Evolutionary conservation across 2,797 vertebrate species (phyloP), one percentile per base, ranked within the genome.

Genomic region (Anomalospiza imberbis): DNA sequence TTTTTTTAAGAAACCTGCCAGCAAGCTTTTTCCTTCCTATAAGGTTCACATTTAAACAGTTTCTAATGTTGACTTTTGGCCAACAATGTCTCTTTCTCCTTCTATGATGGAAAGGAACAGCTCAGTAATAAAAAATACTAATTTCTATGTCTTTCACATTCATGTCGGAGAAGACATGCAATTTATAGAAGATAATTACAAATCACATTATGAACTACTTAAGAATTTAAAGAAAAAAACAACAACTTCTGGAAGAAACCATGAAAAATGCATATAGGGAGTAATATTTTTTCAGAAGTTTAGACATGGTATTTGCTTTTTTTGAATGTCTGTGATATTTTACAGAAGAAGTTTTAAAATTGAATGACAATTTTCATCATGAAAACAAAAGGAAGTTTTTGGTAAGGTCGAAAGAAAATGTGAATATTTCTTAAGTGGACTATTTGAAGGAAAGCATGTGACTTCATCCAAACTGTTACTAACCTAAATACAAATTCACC

Each of bases 111-210:
- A 83, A 79, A 88, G 51, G 82, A 85, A 55, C 9, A 91, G 29
- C 34, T 95, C n/a, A n/a, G 51, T 71, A 92, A 58, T 91, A 92
- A 83, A 89, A 85, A 74, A 6, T 78, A 85, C 42, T 91, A 68
- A 88, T 92, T 89, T 89, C 31, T 54, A 3, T 82, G 61, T 87
- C 87, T 92, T 92, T 91, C 76, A 73, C 28, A 36, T 85, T 92
- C 21, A 28, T 68, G 40, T 65, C 84, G 20, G 29, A 54, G n/a
- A 83, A 89, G 81, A 92, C 53, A 82, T 40, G 38, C 79, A 79
- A 77, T 92, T 95, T 93, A 36, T 61, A 71, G 57, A 85, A 63
- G 71, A 85, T 94, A 92, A 92, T 91, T 83, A 47, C 62, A 88
- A 73, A 85, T 90, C 54, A 53, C 53, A 74, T 82, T 81, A 50